These are phyloP conservation scores for Chirona hameri DNA, from an alignment of 2,888 invertebrate species.

Conservation along the genomic window DNA sequence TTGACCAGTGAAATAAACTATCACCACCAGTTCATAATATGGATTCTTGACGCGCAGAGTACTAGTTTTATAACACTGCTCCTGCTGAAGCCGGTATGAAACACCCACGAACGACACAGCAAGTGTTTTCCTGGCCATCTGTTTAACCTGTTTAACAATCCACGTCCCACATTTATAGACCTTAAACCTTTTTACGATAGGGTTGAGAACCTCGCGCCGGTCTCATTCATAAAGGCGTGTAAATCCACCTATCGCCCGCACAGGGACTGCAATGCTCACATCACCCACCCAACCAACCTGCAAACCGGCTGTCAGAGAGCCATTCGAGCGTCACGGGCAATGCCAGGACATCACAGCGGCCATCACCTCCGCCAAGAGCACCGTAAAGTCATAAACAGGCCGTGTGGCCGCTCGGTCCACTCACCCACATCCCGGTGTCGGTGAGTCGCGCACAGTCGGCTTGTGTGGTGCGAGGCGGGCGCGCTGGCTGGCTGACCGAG, in stretches of 20 bases:
- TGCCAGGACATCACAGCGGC: background rate
- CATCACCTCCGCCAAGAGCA: background rate
- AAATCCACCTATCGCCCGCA: background rate
- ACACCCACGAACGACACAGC: background rate
- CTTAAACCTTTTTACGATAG: conserved; percentile 26
- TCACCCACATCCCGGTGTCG: background rate
- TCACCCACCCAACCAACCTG: background rate
- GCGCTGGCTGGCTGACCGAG: background rate
- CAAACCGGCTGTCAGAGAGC: background rate
- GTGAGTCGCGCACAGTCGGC: background rate
- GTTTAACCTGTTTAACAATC: background rate
- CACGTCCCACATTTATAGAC: background rate
- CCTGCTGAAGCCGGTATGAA: background rate
- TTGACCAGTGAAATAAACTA: too few relatives aligned
- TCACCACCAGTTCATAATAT: too few relatives aligned
- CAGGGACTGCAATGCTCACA: background rate
- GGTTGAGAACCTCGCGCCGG: background rate
- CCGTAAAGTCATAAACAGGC: background rate
- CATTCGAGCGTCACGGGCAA: background rate
- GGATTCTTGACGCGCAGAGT: too few relatives aligned
- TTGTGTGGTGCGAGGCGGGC: background rate
- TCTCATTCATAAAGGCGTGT: conserved; percentile 6
- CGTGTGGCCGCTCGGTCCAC: background rate
- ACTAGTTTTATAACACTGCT: background rate
- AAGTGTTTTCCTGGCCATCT: background rate